A percentile compares a stretch with the other conserved stretches of the same genome.
These are phyloP conservation scores for Stegodyphus dumicola DNA, from an alignment of 1,140 invertebrate genomes.

Conservation along the genomic window DNA sequence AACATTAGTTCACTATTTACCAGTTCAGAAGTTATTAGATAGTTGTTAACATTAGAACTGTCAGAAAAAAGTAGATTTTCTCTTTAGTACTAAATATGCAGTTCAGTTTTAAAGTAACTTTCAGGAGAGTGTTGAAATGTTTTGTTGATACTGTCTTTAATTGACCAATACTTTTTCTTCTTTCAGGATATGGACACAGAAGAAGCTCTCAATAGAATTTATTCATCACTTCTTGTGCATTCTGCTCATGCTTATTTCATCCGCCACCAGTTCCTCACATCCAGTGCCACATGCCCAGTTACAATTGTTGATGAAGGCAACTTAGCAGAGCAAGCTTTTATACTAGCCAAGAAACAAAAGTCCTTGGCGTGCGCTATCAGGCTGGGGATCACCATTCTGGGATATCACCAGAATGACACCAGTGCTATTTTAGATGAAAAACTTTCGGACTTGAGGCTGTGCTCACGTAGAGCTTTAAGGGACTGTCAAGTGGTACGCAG, in stretches of 20 bases:
- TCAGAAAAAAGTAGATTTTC: no score
- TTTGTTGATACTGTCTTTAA: no score
- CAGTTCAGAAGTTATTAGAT: no score
- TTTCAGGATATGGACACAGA: conserved; percentile 21
- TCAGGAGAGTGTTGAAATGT: no score
- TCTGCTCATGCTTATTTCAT: conserved; percentile 36
- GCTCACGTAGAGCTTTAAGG: conserved; percentile 34
- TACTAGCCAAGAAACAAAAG: conserved; percentile 42
- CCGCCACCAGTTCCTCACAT: conserved; percentile 9
- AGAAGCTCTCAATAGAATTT: conserved; percentile 21
- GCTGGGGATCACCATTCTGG: conserved; percentile 14
- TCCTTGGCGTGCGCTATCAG: conserved; percentile 27
- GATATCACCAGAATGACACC: conserved; percentile 6
- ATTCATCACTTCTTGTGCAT: conserved; percentile 30
- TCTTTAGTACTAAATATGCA: no score
- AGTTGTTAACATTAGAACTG: no score
- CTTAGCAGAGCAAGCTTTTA: conserved; percentile 3
- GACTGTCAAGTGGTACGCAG: conserved; percentile 46
- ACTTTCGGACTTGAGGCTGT: conserved; percentile 7
- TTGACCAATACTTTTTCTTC: not conserved
- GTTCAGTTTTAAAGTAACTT: no score
- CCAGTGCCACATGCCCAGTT: not conserved
- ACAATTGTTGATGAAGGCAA: not conserved
- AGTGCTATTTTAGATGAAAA: not conserved
- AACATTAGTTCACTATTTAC: no score